Base-by-base conservation (phyloP, 2,888 invertebrate genomes). In the Phrixothrix hirtus region DNA sequence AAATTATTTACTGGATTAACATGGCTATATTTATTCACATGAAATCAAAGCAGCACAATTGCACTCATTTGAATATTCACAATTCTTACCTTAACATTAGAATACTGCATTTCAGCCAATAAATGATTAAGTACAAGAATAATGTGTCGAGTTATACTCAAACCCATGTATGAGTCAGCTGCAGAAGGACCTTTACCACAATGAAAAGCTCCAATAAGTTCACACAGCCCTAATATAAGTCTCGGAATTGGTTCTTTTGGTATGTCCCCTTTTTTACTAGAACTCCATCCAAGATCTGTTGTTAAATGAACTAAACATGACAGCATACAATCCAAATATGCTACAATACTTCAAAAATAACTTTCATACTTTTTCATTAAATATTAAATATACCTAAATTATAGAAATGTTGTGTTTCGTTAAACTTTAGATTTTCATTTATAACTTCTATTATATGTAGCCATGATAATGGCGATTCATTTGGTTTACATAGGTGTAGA, bases 81-180 rank as follows among this genome's bases (percentile, higher is more conserved):
- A n/a, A n/a, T n/a, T n/a, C n/a, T n/a, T n/a, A 78, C 78, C 61
- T 73, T 78, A 37, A 74, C 70, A 55, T 70, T 72, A 6, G 70
- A 69, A 64, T 73, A 66, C 58, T 77, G 76, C 74, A 81, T 74
- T 64, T 81, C 80, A 29, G 75, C 73, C 3, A 81, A 58, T 17
- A 81, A 61, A 65, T 81, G 80, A 65, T 81, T 81, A 36, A 82
- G 70, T 41, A 80, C 78, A 26, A 81, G 70, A 13, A 81, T 66
- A 2, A 78, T 77, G 59, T 80, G 75, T 55, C 80, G 71, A 0
- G 80, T 81, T 55, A 82, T 80, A 21, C 79, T 80, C 5, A 81
- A 64, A 1, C 81, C 82, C 82, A 82, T 81, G 29, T 80, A 78
- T 27, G 80, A 81, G 27, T 76, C 71, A 1, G 76, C 70, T 1